Evolutionary conservation across 2,797 vertebrate genomes (phyloP), one percentile per base, ranked within the genome.

Genomic region (Adelosebastes latens): DNA sequence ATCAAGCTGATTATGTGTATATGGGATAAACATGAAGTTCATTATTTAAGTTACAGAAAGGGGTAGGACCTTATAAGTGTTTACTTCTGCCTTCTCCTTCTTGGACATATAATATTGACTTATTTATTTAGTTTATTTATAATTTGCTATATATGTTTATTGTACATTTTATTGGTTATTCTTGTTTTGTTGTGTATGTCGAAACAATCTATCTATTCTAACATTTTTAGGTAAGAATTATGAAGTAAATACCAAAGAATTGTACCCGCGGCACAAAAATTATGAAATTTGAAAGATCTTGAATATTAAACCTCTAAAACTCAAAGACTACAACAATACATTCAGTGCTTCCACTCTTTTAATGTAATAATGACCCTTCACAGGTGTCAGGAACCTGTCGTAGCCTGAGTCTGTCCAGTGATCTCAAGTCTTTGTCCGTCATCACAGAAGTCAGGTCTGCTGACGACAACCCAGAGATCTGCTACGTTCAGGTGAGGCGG

Each of bases 351-450:
- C 10, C 39, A 67, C 24, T 71, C 8, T 34, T 29, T 71, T 25
- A 4, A 25, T 56, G 22, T 12, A 6, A 79, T 73, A 6, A 77
- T 73, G 29, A 52, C 56, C 32, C 67, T 90, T 63, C 71, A 71
- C 91, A 99, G 99, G 95, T 99, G 79, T 93, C 93, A 2, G 99
- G 99, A 56, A 96, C 93, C 1, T 99, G 98, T 76, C 96, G 96
- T 81, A 97, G 96, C 63, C 92, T 99, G 1, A 97, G 97, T 91
- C 95, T 99, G 42, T 98, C 99, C 29, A 97, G 97, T 90, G 98
- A 99, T 87, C 94, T 99, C 82, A 99, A 97, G 85, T 99, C 99
- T 1, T 90, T 99, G 2, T 98, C 97, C 0, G 95, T 99, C 86
- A 95, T 99, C 92, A 96, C 97, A 60, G 97, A 99, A 86, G 87